phyloP scores from a whole-genome alignment of 2,888 invertebrate genomes.

The Eupithecia inturbata region DNA sequence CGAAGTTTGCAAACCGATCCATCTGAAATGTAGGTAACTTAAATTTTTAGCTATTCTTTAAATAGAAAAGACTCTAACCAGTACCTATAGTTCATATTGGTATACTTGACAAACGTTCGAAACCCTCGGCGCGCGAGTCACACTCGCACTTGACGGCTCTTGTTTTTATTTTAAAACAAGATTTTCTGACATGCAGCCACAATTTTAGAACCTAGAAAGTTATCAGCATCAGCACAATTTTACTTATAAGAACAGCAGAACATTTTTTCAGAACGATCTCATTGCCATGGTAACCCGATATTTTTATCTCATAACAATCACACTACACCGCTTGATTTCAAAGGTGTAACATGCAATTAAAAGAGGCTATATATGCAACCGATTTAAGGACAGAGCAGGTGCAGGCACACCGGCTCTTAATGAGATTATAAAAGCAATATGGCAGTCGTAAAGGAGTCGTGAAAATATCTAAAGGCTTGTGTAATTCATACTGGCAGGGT shows the following conservation, averaged over 20 bases:
- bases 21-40: too few relatives aligned
- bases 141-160: too few relatives aligned
- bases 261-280: background rate
- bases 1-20: too few relatives aligned
- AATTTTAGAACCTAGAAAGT: too few relatives aligned
- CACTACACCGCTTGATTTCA: slow-evolving; percentile 5
- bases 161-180: too few relatives aligned
- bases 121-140: too few relatives aligned
- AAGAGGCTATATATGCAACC: slow-evolving; percentile 54
- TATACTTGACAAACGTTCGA: too few relatives aligned
- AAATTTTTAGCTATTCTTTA: too few relatives aligned
- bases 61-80: too few relatives aligned
- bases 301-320: slow-evolving; percentile 7
- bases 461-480: slow-evolving; percentile 13
- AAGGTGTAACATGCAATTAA: slow-evolving; percentile 46
- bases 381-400: slow-evolving; percentile 60
- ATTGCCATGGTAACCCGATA: background rate
- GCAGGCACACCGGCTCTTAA: slow-evolving; percentile 64
- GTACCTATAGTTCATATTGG: too few relatives aligned
- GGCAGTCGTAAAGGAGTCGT: slow-evolving; percentile 44
- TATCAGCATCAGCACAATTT: background rate
- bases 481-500: slow-evolving; percentile 7
- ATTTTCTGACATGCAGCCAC: too few relatives aligned
- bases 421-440: slow-evolving; percentile 77
- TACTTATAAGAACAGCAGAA: background rate